Evolutionary conservation across 2,113 vertebrate species (phyloP), one percentile per base, ranked within the genome.

Genomic region (Takifugu flavidus): DNA sequence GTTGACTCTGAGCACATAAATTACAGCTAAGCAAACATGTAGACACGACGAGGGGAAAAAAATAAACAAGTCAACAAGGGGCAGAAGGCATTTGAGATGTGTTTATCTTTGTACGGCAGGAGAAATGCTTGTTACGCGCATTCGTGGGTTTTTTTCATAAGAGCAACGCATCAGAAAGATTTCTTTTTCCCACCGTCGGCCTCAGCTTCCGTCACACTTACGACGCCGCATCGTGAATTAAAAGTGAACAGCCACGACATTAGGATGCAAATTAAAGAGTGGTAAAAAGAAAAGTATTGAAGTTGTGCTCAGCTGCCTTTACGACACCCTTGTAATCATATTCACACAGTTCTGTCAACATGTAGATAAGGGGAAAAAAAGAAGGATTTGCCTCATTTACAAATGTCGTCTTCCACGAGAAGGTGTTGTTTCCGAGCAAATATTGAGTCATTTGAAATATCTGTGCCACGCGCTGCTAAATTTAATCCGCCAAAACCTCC

Each of bases 191-290:
- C 31, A 31, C 6, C 6, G 76, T 66, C 51, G 63, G 80, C 74
- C 83, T 79, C 72, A 85, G 83, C 77, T 77, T 75, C 61, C 43
- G 28, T 84, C 75, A 78, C 75, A 84, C 70, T 82, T 84, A 82
- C 85, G 73, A 62, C 50, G 88, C 83, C 78, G 76, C 78, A 73
- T 72, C 85, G 78, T 84, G 87, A 88, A 90, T 91, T 73, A 85
- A 89, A 85, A 88, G 81, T 15, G 45, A 89, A 88, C 83, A 82
- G 74, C 70, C 71, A 43, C 46, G 12, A 77, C 85, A 85, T 87
- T 82, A 75, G 75, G 82, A 87, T 87, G 89, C 85, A 91, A 91
- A 90, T 89, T 84, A 89, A 87, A 88, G 83, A 84, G 77, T 82
- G 75, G 15, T 34, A 60, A 66, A 79, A 74, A 82, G 70, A 73